These are phyloP conservation scores for Pseudocheirus occidentalis DNA, from an alignment of 2,797 vertebrate genomes.

Conservation along the genomic window DNA sequence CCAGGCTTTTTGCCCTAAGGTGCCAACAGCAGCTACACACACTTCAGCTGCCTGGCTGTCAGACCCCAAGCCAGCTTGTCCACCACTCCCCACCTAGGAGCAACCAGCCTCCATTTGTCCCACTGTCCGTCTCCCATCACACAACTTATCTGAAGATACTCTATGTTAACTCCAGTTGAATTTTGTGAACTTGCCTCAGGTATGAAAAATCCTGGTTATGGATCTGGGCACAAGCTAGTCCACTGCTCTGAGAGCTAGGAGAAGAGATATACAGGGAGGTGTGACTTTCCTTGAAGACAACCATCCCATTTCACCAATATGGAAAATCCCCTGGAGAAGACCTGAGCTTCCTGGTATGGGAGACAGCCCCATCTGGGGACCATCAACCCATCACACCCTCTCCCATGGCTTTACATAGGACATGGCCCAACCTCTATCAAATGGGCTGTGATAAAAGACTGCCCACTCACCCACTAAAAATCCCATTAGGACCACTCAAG, in stretches of 20 bases:
- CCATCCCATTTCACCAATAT: background rate
- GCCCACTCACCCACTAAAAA: background rate
- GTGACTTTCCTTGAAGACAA: background rate
- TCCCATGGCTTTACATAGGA: background rate
- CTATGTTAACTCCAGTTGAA: background rate
- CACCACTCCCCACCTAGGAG: background rate
- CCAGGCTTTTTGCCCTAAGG: background rate
- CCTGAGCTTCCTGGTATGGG: background rate
- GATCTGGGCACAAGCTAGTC: background rate
- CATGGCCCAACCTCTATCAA: background rate
- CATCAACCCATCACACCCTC: background rate
- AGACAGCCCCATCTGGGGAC: background rate
- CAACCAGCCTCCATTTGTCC: background rate
- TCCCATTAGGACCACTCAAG: background rate
- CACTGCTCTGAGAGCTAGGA: background rate
- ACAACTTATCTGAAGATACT: background rate
- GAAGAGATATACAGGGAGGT: background rate
- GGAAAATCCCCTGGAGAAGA: background rate
- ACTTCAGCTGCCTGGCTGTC: background rate
- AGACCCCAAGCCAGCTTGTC: background rate
- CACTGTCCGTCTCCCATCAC: background rate
- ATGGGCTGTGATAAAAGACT: background rate
- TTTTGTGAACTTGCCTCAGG: background rate
- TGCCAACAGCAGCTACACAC: background rate
- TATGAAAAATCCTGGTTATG: background rate